Base-by-base conservation (phyloP, 2,113 vertebrate genomes). In the Asarcornis scutulata region DNA sequence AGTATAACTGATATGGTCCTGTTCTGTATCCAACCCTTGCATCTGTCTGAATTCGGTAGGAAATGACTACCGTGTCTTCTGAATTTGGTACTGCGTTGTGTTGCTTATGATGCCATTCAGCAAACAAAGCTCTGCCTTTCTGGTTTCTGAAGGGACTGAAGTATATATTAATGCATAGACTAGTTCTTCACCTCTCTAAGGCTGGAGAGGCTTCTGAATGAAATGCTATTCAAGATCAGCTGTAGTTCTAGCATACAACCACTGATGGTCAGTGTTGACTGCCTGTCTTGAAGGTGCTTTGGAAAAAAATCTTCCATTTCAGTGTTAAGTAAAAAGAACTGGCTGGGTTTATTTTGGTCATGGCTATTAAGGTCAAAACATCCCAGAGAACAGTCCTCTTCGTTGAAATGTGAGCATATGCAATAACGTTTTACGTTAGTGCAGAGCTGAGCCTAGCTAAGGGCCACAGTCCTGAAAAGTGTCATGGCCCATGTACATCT, bases 91-190 rank as follows among this genome's bases (percentile, higher is more conserved):
- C 78, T 69, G n/a, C 34, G 25, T 11, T 17, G 10, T 34, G 21
- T 56, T 60, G 23, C 32, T 36, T 71, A 4, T 42, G 17, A 34
- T 52, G 25, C 20, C 53, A 7, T 63, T 89, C 69, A 86, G 18
- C 36, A 88, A 83, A 59, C 12, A 2, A 38, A 82, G 23, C 11
- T 25, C 27, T 17, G 2, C 23, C 26, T 71, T 58, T 77, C 56
- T 31, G 40, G 6, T 56, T 91, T 76, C 44, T 73, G 34, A 93
- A 85, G n/a, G 91, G 85, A 62, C 10, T 53, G 20, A 81, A 71
- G n/a, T 56, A 27, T 27, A 27, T 4, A 5, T 46, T 46, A 55
- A 52, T 56, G 46, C 22, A 32, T 31, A 67, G 13, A 16, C 22
- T 67, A 31, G n/a, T 67, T 81, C 32, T 83, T 88, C 64, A 6